Conservation (phyloP, 2,113 vertebrate species). For the Sigmodon hispidus region DNA sequence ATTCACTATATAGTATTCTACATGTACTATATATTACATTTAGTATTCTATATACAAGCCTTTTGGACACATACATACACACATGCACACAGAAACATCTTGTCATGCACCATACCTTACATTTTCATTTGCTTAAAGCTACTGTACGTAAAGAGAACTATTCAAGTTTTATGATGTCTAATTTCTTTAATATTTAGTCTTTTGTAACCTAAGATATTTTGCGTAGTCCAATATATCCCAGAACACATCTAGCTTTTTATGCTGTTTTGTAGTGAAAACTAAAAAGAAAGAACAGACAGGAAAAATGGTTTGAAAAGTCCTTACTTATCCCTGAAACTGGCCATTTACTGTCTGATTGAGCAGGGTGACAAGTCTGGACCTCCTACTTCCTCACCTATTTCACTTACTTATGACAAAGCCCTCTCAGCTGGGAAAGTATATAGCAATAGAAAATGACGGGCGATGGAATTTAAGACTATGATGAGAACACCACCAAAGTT, state of each 20-base stretch:
- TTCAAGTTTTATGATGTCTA: not conserved
- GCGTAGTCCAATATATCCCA: not conserved
- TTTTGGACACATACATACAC: not conserved
- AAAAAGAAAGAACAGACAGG: not conserved
- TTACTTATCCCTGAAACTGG: not conserved
- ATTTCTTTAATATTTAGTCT: not conserved
- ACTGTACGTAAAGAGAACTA: not conserved
- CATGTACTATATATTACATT: too few relatives aligned
- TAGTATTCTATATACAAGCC: not conserved
- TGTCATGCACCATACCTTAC: not conserved
- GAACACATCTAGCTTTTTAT: not conserved
- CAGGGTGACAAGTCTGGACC: not conserved
- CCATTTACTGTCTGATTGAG: not conserved
- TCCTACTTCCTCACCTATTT: not conserved
- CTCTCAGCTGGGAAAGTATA: not conserved
- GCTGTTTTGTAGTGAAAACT: not conserved
- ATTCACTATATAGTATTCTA: not conserved
- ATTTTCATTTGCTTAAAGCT: constrained; percentile 22
- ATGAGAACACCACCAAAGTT: not conserved
- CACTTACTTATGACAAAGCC: not conserved
- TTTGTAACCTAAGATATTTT: not conserved
- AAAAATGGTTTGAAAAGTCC: not conserved
- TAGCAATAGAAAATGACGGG: not conserved
- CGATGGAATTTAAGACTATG: not conserved
- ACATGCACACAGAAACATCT: not conserved